Conservation (phyloP, 2,888 invertebrate genomes). For the Oligia strigilis region DNA sequence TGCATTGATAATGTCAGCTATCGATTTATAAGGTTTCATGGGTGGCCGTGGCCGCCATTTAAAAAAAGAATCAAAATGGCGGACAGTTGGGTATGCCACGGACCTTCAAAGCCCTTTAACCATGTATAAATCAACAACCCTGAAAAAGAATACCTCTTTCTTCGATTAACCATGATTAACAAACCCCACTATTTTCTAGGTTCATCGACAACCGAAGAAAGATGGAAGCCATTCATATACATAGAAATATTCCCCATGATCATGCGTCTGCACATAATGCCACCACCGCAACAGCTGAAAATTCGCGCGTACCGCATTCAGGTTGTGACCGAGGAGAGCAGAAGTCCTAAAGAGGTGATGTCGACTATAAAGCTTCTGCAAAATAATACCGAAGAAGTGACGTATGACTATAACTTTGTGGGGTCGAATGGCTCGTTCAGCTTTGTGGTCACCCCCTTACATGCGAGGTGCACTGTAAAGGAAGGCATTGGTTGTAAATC, state of each 20-base stretch:
- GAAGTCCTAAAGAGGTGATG: conserved; percentile 66
- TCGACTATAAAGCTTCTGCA: conserved; percentile 67
- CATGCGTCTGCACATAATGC: conserved; percentile 82
- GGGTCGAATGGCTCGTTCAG: conserved; percentile 80
- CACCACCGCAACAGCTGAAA: conserved; percentile 79
- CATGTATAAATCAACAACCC: background rate
- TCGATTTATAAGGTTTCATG: too few species aligned
- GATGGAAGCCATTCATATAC: conserved; percentile 87
- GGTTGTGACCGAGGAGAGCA: conserved; percentile 74
- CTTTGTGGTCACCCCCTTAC: conserved; percentile 82
- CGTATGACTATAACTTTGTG: conserved; percentile 79
- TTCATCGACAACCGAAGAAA: conserved; percentile 76
- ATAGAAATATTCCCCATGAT: conserved; percentile 81
- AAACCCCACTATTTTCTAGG: conserved; percentile 71
- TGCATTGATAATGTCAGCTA: too few species aligned
- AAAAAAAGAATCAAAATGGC: too few species aligned
- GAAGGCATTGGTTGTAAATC: conserved; percentile 70
- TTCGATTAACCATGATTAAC: background rate
- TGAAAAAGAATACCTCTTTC: background rate
- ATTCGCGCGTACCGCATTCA: conserved; percentile 79
- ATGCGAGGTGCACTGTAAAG: conserved; percentile 71
- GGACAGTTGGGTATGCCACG: too few species aligned
- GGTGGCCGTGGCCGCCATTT: too few species aligned
- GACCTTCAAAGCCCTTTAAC: background rate
- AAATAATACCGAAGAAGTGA: conserved; percentile 79